Percentiles rank a stretch among this genome's conserved stretches.
Evolutionary conservation across 2,797 vertebrate genomes (phyloP).

Genomic region (Eulemur coronatus): DNA sequence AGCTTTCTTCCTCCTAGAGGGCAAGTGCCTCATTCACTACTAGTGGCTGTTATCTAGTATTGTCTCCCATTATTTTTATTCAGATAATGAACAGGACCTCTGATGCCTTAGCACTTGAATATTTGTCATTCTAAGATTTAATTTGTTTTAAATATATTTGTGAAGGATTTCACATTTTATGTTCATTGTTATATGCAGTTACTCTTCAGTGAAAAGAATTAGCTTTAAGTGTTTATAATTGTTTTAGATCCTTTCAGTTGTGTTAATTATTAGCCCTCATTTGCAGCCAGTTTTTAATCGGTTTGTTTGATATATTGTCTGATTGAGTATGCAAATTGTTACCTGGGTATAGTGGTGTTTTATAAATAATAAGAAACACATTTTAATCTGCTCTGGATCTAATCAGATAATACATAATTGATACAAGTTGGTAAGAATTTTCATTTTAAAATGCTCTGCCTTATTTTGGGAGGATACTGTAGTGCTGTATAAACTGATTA

Average conservation of each 20-base stretch:
- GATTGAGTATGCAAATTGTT: background rate
- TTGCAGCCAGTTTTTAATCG: conserved; percentile 19
- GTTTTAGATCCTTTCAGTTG: background rate
- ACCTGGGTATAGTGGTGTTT: background rate
- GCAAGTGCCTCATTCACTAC: background rate
- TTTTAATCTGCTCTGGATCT: background rate
- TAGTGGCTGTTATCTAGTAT: background rate
- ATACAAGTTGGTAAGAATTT: background rate
- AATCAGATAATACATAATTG: background rate
- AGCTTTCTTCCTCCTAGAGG: background rate
- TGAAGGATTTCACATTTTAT: background rate
- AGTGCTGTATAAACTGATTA: background rate
- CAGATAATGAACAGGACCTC: background rate
- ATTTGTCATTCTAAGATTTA: conserved; percentile 35
- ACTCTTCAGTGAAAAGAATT: conserved; percentile 26
- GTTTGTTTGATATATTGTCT: background rate
- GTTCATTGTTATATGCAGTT: background rate
- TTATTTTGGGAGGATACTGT: background rate
- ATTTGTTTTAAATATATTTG: conserved; percentile 35
- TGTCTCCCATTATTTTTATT: conserved; percentile 7
- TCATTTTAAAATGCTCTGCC: background rate
- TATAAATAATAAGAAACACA: background rate
- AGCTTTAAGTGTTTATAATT: conserved; percentile 39
- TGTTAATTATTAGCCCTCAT: background rate
- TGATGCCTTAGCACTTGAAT: background rate